These are phyloP conservation scores for Psittacus erithacus DNA, from an alignment of 2,113 vertebrate species.

Conservation along the genomic window DNA sequence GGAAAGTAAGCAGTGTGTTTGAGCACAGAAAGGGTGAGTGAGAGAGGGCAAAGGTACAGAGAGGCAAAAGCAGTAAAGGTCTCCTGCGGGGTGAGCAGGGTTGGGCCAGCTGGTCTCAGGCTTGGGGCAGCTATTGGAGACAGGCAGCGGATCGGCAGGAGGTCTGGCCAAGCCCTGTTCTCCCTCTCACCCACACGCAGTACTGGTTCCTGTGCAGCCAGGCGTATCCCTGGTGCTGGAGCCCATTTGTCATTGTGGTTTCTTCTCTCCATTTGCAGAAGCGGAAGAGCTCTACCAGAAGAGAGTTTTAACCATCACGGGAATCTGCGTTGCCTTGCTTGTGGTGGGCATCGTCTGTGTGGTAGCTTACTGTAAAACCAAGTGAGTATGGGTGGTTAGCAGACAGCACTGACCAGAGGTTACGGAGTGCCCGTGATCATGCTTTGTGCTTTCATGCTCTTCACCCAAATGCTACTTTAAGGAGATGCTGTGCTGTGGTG, in stretches of 20 bases:
- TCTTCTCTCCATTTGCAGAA: slow-evolving; percentile 83
- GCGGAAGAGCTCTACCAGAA: slow-evolving; percentile 99
- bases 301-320: slow-evolving; percentile 97
- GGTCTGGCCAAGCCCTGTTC: background rate
- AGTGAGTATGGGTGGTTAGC: slow-evolving; percentile 82
- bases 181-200: background rate
- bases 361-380: slow-evolving; percentile 99
- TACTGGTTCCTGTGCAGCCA: slow-evolving; percentile 24
- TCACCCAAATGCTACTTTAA: background rate
- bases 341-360: slow-evolving; percentile 98
- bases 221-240: background rate
- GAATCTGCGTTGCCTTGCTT: slow-evolving; percentile 96
- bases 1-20: background rate
- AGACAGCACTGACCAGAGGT: background rate
- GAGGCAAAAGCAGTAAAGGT: background rate
- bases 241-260: background rate
- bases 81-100: background rate
- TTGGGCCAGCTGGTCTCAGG: background rate
- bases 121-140: background rate
- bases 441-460: background rate
- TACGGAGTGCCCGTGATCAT: background rate
- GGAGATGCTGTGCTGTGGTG: background rate
- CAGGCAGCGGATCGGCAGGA: background rate
- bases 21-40: background rate
- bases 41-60: background rate